Base-by-base conservation (phyloP, 2,797 vertebrate genomes). In the Enteromius treurensis region DNA sequence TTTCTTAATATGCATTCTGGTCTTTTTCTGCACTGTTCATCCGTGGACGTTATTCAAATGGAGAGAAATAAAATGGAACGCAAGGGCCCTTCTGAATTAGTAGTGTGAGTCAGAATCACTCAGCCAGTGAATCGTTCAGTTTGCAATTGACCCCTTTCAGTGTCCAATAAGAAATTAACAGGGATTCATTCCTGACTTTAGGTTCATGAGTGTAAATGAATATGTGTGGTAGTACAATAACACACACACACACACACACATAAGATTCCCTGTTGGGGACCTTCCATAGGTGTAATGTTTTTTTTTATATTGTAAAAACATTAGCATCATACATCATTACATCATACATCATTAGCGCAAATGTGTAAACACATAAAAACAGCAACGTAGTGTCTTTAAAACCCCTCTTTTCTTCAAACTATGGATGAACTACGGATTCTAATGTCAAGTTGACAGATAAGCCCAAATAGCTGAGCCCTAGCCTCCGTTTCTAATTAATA, bases 1-100 rank as follows among this genome's bases (percentile, higher is more conserved):
- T 68, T 69, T 53, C n/a, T 53, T 79, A 77, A 77, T 77, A 45
- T 1, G 4, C 76, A 77, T 77, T 65, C 55, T 78, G 42, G 40
- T 49, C 3, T 45, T 78, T 65, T 78, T 62, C 58, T 13, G 17
- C 58, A 78, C 53, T 58, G 74, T 58, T 76, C 74, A 76, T 76
- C 14, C n/a, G 14, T 26, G 34, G 34, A 76, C 2, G 1, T 34
- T 42, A 42, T 60, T 60, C 53, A 13, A 17, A 40, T 40, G 3
- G 1, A 58, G 13, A 67, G 29, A 5, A n/a, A 34, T 37, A 19
- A 3, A 67, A 37, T 4, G 1, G 10, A 40, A 17, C 6, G 23
- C 14, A 60, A 58, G 17, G 8, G 74, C 13, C 29, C 0, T 53
- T 74, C 47, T 74, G 49, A 74, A 53, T 53, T 34, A 34, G 26